Evolutionary conservation across 2,888 invertebrate species (phyloP), one percentile per base, ranked within the genome.

Genomic region (Dichetophora obliterata): DNA sequence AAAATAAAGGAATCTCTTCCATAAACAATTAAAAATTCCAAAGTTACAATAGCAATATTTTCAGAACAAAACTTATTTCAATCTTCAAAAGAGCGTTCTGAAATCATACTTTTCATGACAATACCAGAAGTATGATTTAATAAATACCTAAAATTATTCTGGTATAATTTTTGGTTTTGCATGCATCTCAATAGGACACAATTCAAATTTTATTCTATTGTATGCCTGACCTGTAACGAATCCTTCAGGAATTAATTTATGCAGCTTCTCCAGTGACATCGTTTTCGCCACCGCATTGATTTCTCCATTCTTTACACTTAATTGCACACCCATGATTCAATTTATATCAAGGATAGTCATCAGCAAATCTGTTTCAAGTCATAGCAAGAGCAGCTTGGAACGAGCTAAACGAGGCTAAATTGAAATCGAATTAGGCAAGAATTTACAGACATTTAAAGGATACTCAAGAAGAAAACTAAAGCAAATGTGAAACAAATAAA

Each of bases 291-390:
- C 34, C 57, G 43, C 70, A 57, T 19, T 57, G 54, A 57, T 37
- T 37, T 71, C 70, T 24, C 31, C 57, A 54, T 66, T 66, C 66
- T 66, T 66, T 9, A 34, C 37, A 57, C 22, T 59, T 71, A 71
- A 71, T 71, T 71, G 71, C 37, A 43, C 71, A 59, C 59, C 57
- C 43, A 71, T 59, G 59, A 59, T 71, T 59, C 71, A 59, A 71
- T 71, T 59, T 22, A 50, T 22, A 43, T 31, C 24, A 52, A 24
- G 9, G 68, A 69, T 69, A 50, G 68, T 50, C 68, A 50, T 48
- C 68, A 69, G 68, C 27, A 69, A 69, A 48, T 50, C 48, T 69
- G 68, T 22, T 43, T 19, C 48, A 14, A 37, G 66, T 48, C 66
- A 66, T 43, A 9, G 19, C 43, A 48, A 48, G 37, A 11, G 22